Evolutionary conservation across 2,888 invertebrate species (phyloP).

Genomic region (Abrostola tripartita): DNA sequence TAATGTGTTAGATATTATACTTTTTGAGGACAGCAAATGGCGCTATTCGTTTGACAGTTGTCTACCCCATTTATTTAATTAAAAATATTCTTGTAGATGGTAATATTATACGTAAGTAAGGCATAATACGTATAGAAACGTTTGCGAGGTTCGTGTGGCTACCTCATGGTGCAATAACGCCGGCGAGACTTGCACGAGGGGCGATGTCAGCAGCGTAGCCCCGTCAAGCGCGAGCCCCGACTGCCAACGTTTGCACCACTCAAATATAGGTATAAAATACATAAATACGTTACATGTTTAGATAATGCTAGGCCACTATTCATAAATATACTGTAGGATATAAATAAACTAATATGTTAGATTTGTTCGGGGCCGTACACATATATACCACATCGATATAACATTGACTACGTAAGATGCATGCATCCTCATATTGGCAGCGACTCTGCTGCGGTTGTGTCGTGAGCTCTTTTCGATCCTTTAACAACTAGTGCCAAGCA

Average conservation of each 20-base stretch:
- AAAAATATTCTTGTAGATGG: slow-evolving; percentile 13
- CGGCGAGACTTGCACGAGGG: slow-evolving; percentile 78
- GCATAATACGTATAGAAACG: slow-evolving; percentile 8
- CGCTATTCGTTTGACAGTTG: slow-evolving; percentile 12
- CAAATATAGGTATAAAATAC: slow-evolving; percentile 35
- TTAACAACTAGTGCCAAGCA: background rate
- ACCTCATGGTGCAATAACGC: slow-evolving; percentile 77
- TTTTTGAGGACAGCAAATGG: background rate
- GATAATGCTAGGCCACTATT: too few relatives aligned
- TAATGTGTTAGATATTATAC: too few relatives aligned
- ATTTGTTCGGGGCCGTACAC: background rate
- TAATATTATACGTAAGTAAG: slow-evolving; percentile 9
- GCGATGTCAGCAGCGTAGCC: slow-evolving; percentile 74
- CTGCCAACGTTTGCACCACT: slow-evolving; percentile 63
- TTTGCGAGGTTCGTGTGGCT: slow-evolving; percentile 53
- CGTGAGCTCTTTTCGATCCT: too few relatives aligned
- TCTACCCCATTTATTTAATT: slow-evolving; percentile 1
- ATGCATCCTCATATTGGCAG: too few relatives aligned
- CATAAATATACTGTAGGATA: background rate
- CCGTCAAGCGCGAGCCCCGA: slow-evolving; percentile 76
- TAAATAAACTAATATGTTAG: background rate
- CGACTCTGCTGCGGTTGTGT: too few relatives aligned
- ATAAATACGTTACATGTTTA: slow-evolving; percentile 16
- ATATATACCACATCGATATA: too few relatives aligned
- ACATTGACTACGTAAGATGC: too few relatives aligned